phyloP scores from a whole-genome alignment of 2,797 vertebrate genomes.

The Falco concolor region DNA sequence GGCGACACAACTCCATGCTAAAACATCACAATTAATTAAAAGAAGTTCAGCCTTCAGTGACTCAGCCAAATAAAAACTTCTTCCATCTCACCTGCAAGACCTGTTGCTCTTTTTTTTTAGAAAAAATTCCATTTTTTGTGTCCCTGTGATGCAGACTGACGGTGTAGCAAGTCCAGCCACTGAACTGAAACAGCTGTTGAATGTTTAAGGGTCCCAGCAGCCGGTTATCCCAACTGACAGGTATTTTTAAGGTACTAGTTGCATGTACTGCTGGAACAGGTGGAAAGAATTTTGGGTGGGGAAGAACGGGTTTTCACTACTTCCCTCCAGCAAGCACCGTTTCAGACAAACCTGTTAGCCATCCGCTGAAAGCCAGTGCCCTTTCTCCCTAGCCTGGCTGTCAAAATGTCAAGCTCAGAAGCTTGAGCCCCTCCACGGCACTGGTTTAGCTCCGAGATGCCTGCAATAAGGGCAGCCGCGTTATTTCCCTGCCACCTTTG shows the following conservation, averaged over 20 bases:
- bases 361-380: neutral
- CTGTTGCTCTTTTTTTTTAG: neutral
- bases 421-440: neutral
- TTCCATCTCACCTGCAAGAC: neutral
- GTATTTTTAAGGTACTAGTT: neutral
- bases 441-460: neutral
- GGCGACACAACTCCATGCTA: neutral
- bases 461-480: neutral
- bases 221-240: neutral
- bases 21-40: neutral
- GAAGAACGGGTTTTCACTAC: neutral
- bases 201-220: neutral
- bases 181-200: neutral
- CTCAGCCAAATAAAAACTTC: neutral
- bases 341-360: neutral
- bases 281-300: neutral
- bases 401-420: neutral
- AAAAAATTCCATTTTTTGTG: neutral
- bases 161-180: neutral
- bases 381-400: constrained; percentile 7
- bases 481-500: constrained; percentile 9
- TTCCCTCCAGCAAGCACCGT: neutral
- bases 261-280: neutral
- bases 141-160: neutral
- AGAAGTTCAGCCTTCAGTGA: neutral